Evolutionary conservation across 2,888 invertebrate genomes (phyloP), one percentile per base, ranked within the genome.

Genomic region (Pegoplata infirma): DNA sequence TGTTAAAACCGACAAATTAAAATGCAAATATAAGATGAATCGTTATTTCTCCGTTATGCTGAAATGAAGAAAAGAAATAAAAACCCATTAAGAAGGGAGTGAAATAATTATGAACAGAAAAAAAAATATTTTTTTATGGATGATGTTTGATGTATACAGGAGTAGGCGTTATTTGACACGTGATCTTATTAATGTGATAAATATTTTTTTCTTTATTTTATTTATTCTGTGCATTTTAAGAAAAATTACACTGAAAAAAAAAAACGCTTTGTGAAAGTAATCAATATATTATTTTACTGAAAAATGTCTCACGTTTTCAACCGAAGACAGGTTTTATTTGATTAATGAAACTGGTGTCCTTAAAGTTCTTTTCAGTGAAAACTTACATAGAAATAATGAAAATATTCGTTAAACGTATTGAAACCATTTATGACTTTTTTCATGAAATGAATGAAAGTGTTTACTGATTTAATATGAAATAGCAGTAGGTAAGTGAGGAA

Each of bases 1-100:
- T 67, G 58, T 66, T 69, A 66, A 58, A 74, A 56, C 21, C 74
- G 46, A 80, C 80, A 80, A 81, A 81, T 81, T 80, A 81, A 80
- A 81, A 81, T 81, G 81, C 80, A 81, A 81, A 81, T 81, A 63
- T 58, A 79, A 74, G 78, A 79, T 79, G 79, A 75, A 79, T 75
- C 67, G 75, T 75, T 79, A 61, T 71, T 69, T 61, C 25, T 63
- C 17, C 16, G 28, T 32, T 46, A 49, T 19, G 19, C 5, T 53
- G 25, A 25, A 23, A 46, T 68, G 56, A 67, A 63, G 56, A 64
- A 68, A 40, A 28, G 32, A 55, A 74, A 56, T 53, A 53, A 23
- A 71, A 66, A 66, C 14, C 25, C 74, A 73, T 74, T 64, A 71
- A 71, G 63, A 64, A 67, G 75, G 79, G 74, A 79, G 79, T 79